Evolutionary conservation across 2,113 vertebrate genomes (phyloP).

Genomic region (Callospermophilus lateralis): DNA sequence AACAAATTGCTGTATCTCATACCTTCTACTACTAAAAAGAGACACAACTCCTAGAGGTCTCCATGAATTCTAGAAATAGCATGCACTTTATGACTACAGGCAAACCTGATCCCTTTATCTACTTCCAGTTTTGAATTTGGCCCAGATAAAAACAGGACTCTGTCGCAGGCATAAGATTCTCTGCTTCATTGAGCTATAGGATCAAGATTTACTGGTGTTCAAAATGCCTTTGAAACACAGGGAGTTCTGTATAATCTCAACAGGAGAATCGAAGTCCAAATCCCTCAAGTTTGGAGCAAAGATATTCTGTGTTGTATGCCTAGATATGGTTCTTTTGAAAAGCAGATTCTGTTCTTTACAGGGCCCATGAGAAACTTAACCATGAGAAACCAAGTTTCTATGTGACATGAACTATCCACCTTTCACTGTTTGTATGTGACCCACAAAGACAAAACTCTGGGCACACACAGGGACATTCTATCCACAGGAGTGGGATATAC

Average conservation of each 20-base stretch:
- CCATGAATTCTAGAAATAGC: not conserved
- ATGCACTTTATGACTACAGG: not conserved
- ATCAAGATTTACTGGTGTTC: not conserved
- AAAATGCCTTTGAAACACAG: not conserved
- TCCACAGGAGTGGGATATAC: not conserved
- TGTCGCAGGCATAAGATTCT: not conserved
- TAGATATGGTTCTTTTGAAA: conserved; percentile 27
- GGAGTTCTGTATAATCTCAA: not conserved
- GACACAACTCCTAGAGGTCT: not conserved
- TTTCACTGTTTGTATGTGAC: not conserved
- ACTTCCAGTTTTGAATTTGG: not conserved
- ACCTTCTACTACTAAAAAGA: not conserved
- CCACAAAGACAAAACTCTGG: not conserved
- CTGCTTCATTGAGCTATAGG: not conserved
- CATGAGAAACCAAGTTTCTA: not conserved
- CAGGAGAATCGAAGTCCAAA: not conserved
- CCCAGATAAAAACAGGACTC: not conserved
- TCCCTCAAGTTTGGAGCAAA: not conserved
- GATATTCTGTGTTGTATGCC: not conserved
- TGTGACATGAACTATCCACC: not conserved
- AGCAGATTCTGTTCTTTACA: not conserved
- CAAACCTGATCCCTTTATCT: not conserved
- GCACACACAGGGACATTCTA: not conserved
- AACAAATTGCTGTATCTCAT: not conserved
- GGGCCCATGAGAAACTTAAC: not conserved